A percentile compares a stretch with the other conserved stretches of the same genome.
phyloP scores from a whole-genome alignment of 2,113 vertebrate genomes.

The Mormyrus iriodes region DNA sequence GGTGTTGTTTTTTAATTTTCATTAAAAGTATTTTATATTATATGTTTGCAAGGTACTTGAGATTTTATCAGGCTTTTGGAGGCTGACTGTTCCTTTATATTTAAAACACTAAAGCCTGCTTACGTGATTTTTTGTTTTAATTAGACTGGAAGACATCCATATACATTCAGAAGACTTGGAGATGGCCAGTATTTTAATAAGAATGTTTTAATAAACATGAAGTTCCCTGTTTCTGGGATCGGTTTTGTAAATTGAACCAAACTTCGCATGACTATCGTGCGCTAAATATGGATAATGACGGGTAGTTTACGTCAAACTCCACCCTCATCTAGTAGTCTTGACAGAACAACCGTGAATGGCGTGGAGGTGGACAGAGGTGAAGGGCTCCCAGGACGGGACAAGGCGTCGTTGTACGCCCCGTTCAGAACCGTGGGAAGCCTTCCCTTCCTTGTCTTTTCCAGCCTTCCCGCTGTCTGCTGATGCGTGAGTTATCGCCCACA shows the following conservation, averaged over 20 bases:
- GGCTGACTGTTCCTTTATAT: no score
- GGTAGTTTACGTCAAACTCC: not conserved
- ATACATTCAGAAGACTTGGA: no score
- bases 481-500: slow-evolving; percentile 24
- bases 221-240: not conserved
- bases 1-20: no score
- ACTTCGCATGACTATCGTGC: not conserved
- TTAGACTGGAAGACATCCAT: no score
- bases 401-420: not conserved
- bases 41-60: no score
- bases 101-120: no score
- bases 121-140: no score
- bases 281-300: not conserved
- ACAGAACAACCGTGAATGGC: not conserved
- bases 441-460: not conserved
- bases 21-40: no score
- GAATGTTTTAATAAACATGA: no score
- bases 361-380: not conserved
- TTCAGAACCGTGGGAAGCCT: not conserved
- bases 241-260: not conserved
- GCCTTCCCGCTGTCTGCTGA: not conserved
- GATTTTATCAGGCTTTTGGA: no score
- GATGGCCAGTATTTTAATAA: no score
- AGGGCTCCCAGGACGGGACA: not conserved
- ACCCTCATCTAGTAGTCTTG: not conserved